Evolutionary conservation across 2,113 vertebrate species (phyloP), one percentile per base, ranked within the genome.

Genomic region (Kryptolebias marmoratus): DNA sequence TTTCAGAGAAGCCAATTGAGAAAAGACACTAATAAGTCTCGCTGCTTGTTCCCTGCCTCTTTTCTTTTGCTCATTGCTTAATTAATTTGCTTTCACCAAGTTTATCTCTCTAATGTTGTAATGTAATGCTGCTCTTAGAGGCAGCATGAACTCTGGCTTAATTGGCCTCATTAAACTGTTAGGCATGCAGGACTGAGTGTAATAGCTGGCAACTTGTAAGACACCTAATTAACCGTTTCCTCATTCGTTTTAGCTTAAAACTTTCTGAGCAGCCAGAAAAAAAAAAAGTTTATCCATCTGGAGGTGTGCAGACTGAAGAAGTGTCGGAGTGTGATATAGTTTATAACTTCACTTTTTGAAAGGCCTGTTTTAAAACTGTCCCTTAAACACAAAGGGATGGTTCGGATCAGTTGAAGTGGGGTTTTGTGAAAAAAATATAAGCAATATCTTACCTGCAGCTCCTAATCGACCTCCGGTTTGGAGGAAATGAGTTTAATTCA

Each of bases 151-250:
- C 68, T 71, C 22, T 2, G 74, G 39, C 64, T 75, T 54, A 76
- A 67, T 56, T 4, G 2, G 49, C 59, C 60, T 73, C 70, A 59
- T 79, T 72, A 77, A 82, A 64, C 59, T 56, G 39, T 60, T 8
- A 32, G 55, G 30, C 13, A 4, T 54, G 55, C 22, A 49, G 32
- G 32, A 59, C 18, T 56, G 59, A 32, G 12, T 42, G 3, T 45
- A 56, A 73, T 11, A 16, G 15, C 36, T 70, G 56, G 49, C 22
- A 15, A 42, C 32, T 69, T 64, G 62, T 81, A 72, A 70, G 83
- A 69, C 36, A 70, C 14, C 30, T 55, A 59, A 65, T 80, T 58
- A 85, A 70, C 28, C 68, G n/a, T 71, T 77, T 18, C 8, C 47
- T 71, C 60, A 75, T 44, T 52, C 14, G 5, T 18, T 53, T 53